Evolutionary conservation across 2,113 vertebrate species (phyloP).

Genomic region (Vicugna pacos): DNA sequence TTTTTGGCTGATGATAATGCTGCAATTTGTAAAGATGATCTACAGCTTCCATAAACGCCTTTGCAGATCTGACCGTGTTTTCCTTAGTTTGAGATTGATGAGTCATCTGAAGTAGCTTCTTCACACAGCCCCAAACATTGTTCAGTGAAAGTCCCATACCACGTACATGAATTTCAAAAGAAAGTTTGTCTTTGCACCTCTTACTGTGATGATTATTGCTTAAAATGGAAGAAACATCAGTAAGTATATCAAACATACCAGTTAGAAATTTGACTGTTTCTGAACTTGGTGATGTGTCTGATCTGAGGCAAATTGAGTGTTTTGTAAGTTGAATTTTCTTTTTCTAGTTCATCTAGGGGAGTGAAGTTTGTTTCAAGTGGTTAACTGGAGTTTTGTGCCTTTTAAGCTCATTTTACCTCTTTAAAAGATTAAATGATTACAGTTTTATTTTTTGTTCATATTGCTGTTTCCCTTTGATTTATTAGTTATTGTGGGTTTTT

Average conservation of each 20-base stretch:
- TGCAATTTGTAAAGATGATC: background rate
- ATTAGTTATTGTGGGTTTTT: background rate
- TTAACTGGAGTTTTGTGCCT: background rate
- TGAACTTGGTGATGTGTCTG: constrained; percentile 1
- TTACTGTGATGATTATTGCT: background rate
- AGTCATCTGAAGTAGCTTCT: background rate
- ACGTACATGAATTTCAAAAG: background rate
- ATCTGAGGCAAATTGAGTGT: background rate
- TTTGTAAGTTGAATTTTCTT: background rate
- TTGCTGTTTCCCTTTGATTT: background rate
- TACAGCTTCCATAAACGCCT: background rate
- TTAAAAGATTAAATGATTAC: background rate
- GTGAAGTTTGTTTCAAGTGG: background rate
- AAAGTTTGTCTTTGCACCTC: background rate
- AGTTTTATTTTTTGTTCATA: background rate
- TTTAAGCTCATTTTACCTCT: background rate
- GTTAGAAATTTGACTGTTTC: constrained; percentile 18
- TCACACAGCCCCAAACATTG: background rate
- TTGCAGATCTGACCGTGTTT: background rate
- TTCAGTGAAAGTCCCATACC: background rate
- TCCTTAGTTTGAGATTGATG: background rate
- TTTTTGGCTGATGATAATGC: background rate
- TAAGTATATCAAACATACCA: background rate
- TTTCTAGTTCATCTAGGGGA: background rate
- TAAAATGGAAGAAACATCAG: background rate